Conservation (phyloP, 2,113 vertebrate genomes). For the Apteryx mantelli region DNA sequence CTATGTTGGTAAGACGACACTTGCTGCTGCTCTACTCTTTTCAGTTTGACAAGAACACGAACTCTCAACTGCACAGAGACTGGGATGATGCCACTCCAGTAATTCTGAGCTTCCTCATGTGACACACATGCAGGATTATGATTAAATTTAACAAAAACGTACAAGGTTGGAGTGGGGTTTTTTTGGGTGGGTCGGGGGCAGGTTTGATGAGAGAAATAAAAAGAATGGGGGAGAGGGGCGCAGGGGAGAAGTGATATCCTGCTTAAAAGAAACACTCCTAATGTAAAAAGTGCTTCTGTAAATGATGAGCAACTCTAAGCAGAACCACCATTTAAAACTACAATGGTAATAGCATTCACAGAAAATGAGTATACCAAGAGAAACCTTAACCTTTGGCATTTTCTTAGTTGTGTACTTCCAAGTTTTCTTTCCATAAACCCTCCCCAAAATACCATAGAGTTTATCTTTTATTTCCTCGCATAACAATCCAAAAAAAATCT, state of each 20-base stretch:
- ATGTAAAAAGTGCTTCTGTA: not conserved
- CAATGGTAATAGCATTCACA: not conserved
- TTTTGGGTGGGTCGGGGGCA: not conserved
- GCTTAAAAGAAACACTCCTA: not conserved
- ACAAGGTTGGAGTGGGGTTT: not conserved
- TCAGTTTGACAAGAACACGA: not conserved
- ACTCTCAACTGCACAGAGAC: not conserved
- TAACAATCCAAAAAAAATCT: not conserved
- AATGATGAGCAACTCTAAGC: not conserved
- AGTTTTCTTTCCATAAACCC: not conserved
- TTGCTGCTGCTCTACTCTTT: not conserved
- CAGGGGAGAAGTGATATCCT: not conserved
- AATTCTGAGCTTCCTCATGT: not conserved
- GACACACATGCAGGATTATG: not conserved
- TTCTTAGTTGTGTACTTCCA: not conserved
- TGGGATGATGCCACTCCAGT: not conserved
- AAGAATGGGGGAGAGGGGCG: no score
- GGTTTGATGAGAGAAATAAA: not conserved
- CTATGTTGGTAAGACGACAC: not conserved
- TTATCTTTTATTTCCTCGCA: not conserved
- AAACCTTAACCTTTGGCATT: not conserved
- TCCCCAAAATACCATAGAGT: not conserved
- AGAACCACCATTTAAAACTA: not conserved
- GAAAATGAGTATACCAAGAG: not conserved
- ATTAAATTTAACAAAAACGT: not conserved